phyloP scores from a whole-genome alignment of 92 coral and sea anemone species.

The Parazoanthus darwini region DNA sequence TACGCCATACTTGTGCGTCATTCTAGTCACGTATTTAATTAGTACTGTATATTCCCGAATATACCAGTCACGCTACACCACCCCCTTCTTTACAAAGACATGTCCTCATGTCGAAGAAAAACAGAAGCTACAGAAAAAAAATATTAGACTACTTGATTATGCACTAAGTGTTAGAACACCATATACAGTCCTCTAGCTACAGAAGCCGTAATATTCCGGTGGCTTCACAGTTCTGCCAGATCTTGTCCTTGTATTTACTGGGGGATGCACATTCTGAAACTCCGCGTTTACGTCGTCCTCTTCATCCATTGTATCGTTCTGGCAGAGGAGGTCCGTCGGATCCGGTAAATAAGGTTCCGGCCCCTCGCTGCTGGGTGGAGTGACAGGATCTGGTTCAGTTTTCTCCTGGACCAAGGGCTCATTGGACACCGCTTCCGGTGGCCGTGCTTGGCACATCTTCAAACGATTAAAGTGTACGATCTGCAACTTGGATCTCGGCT shows the following conservation, averaged over 20 bases:
- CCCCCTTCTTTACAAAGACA: too few species aligned
- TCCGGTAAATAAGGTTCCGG: neutral
- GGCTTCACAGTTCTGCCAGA: neutral
- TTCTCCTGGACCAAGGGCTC: neutral
- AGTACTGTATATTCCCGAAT: too few species aligned
- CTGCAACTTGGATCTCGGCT: conserved; percentile 9
- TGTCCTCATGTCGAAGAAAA: too few species aligned
- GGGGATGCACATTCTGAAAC: too few species aligned
- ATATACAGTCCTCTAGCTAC: too few species aligned
- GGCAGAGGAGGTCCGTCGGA: conserved; percentile 2
- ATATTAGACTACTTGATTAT: too few species aligned
- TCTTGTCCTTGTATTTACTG: neutral
- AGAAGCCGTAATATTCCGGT: neutral
- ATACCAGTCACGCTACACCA: too few species aligned
- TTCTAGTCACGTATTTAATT: too few species aligned
- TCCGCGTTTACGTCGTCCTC: neutral
- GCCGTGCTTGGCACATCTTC: conserved; percentile 6
- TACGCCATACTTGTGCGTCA: neutral
- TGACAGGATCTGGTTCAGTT: neutral
- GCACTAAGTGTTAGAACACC: too few species aligned
- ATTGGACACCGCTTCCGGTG: neutral
- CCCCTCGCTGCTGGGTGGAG: neutral
- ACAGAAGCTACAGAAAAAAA: too few species aligned
- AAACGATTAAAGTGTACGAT: conserved; percentile 46
- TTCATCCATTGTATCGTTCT: neutral